Evolutionary conservation across 2,888 invertebrate genomes (phyloP).

Genomic region (Agrochola macilenta): DNA sequence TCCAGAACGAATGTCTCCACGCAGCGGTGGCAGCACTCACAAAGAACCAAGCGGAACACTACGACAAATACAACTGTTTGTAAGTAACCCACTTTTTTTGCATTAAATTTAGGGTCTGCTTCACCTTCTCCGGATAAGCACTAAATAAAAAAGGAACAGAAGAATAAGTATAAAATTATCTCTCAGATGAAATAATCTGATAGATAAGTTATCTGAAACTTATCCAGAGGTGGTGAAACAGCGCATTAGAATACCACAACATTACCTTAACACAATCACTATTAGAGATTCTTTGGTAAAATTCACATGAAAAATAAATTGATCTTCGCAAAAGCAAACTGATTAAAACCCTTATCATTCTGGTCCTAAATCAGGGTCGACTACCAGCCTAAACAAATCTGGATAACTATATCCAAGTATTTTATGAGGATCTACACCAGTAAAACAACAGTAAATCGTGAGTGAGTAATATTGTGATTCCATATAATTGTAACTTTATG

Average conservation of each 20-base stretch:
- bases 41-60: constrained; percentile 91
- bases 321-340: neutral
- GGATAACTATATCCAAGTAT: constrained; percentile 50
- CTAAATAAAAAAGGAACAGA: neutral
- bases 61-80: constrained; percentile 91
- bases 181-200: neutral
- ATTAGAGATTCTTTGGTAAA: neutral
- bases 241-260: neutral
- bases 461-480: constrained; percentile 60
- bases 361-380: constrained; percentile 52
- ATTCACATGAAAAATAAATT: neutral
- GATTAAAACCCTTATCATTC: constrained; percentile 20
- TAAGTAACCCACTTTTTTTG: constrained; percentile 81
- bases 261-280: neutral
- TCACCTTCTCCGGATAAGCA: neutral
- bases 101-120: neutral
- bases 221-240: neutral
- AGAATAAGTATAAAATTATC: neutral
- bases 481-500: constrained; percentile 31
- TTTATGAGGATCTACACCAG: constrained; percentile 46
- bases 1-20: constrained; percentile 92
- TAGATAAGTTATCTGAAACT: neutral
- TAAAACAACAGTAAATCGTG: constrained; percentile 36
- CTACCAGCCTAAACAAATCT: constrained; percentile 53
- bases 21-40: constrained; percentile 92